A percentile compares a stretch with the other conserved stretches of the same genome.
Evolutionary conservation across 2,888 invertebrate genomes (phyloP).

Genomic region (Philereme transversata): DNA sequence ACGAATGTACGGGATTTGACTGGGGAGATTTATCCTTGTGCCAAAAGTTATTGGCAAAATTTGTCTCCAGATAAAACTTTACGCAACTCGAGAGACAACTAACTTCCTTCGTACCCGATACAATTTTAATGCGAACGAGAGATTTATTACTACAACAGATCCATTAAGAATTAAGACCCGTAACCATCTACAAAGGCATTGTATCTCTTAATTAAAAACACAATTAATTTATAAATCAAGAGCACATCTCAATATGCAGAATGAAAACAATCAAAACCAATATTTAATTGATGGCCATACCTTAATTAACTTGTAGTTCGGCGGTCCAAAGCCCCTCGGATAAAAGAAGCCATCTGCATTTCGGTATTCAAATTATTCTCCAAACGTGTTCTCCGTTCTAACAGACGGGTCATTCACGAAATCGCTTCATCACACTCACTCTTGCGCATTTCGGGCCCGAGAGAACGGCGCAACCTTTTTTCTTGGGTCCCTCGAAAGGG

Average conservation of each 20-base stretch:
- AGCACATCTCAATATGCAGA: slow-evolving; percentile 69
- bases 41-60: slow-evolving; percentile 48
- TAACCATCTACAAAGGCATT: slow-evolving; percentile 42
- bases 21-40: slow-evolving; percentile 60
- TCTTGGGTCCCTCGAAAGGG: slow-evolving; percentile 59
- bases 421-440: slow-evolving; percentile 78
- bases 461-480: slow-evolving; percentile 70
- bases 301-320: slow-evolving; percentile 83
- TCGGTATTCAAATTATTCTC: slow-evolving; percentile 83
- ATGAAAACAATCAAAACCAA: slow-evolving; percentile 78
- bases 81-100: slow-evolving; percentile 1
- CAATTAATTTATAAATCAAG: slow-evolving; percentile 67
- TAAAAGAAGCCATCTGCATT: slow-evolving; percentile 83
- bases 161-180: slow-evolving; percentile 19
- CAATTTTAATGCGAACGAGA: slow-evolving; percentile 9
- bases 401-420: slow-evolving; percentile 55
- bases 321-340: slow-evolving; percentile 67
- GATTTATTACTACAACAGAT: not conserved
- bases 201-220: slow-evolving; percentile 63
- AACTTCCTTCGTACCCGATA: slow-evolving; percentile 2
- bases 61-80: slow-evolving; percentile 34
- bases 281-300: slow-evolving; percentile 82
- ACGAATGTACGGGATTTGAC: slow-evolving; percentile 73
- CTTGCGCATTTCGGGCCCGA: slow-evolving; percentile 63
- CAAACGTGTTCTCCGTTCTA: slow-evolving; percentile 77